Conservation (phyloP, 2,888 invertebrate species). For the Tyria jacobaeae region DNA sequence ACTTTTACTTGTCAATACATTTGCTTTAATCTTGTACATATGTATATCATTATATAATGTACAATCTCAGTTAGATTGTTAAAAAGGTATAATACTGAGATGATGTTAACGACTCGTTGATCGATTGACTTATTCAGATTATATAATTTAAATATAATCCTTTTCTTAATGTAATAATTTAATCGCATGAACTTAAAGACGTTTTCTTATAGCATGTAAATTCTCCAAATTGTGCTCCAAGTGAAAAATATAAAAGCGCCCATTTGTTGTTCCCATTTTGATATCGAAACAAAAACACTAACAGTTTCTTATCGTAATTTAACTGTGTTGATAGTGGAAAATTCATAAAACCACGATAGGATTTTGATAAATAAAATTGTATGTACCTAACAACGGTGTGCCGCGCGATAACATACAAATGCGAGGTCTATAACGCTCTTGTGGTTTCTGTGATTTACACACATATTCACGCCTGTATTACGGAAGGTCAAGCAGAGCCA, state of each 20-base stretch:
- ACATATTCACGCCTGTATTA: too few species aligned
- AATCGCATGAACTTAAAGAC: background rate
- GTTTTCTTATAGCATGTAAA: background rate
- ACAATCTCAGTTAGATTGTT: too few species aligned
- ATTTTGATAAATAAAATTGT: background rate
- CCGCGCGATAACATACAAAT: background rate
- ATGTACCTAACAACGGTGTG: background rate
- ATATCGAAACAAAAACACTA: slow-evolving; percentile 17
- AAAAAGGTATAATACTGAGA: background rate
- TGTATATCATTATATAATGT: too few species aligned
- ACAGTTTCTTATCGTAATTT: slow-evolving; percentile 17
- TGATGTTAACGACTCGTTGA: background rate
- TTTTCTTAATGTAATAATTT: background rate
- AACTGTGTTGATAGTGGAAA: slow-evolving; percentile 16
- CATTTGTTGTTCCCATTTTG: slow-evolving; percentile 12
- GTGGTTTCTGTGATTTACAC: background rate
- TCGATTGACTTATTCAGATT: background rate
- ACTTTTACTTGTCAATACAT: too few species aligned
- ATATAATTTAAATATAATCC: too few species aligned
- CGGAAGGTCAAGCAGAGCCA: too few species aligned
- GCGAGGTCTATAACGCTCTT: background rate
- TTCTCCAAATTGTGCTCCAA: too few species aligned
- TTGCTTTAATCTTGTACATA: background rate
- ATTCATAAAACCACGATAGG: slow-evolving; percentile 2
- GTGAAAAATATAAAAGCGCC: background rate